Evolutionary conservation across 2,797 vertebrate genomes (phyloP).

Genomic region (Poecilia gillii): DNA sequence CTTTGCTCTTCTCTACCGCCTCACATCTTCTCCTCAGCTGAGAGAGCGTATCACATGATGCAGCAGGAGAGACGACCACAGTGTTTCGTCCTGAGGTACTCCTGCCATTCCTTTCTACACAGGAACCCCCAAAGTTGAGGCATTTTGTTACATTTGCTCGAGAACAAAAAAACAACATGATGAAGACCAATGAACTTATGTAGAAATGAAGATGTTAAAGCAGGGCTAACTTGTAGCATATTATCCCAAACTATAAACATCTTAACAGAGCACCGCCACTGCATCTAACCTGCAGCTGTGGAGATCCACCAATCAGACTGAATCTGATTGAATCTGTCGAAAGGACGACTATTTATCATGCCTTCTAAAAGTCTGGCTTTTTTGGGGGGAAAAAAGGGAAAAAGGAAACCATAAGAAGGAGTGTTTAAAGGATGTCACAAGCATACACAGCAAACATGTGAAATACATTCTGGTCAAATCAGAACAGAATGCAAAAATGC

Average conservation of each 20-base stretch:
- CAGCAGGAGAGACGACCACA: conserved; percentile 89
- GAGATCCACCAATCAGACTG: not conserved
- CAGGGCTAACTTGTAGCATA: not conserved
- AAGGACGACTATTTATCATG: not conserved
- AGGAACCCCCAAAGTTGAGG: not conserved
- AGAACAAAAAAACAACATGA: not conserved
- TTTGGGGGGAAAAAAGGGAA: not conserved
- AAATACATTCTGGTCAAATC: not conserved
- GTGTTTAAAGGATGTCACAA: not conserved
- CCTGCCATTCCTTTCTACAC: not conserved
- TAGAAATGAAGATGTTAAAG: not conserved
- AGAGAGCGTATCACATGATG: conserved; percentile 93
- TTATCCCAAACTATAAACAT: not conserved
- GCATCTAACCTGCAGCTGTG: not conserved
- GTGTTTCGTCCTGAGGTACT: conserved; percentile 93
- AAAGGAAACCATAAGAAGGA: not conserved
- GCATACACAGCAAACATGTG: not conserved
- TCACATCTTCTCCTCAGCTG: conserved; percentile 94
- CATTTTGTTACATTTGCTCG: not conserved
- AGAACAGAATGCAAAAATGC: not conserved
- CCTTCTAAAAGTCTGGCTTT: not conserved
- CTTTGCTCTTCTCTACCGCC: conserved; percentile 91
- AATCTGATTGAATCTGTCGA: not conserved
- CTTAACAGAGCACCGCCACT: not conserved
- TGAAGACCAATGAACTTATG: not conserved